phyloP scores from a whole-genome alignment of 2,113 vertebrate species.

The Aepyceros melampus region DNA sequence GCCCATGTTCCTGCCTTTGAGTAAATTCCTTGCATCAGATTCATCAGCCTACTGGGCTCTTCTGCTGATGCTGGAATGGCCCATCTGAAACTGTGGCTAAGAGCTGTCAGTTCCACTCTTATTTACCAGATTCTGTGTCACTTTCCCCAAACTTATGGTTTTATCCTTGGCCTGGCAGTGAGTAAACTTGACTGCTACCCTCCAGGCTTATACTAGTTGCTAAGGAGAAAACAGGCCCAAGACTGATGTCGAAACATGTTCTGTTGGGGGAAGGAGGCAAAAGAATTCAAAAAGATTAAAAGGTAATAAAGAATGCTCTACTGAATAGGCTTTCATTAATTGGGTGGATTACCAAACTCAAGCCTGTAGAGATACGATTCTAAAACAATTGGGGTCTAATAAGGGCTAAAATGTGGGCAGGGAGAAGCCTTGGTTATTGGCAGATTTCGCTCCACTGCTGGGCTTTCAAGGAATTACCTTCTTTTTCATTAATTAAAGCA shows the following conservation, averaged over 20 bases:
- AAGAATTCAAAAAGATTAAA: conserved; percentile 33
- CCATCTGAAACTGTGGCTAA: background rate
- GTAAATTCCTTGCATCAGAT: background rate
- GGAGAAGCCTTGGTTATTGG: background rate
- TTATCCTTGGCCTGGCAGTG: background rate
- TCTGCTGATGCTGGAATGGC: background rate
- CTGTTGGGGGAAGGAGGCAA: background rate
- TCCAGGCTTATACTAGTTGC: background rate
- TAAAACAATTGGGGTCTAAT: background rate
- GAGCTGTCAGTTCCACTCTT: background rate
- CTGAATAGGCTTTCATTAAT: conserved; percentile 37
- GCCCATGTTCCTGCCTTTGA: background rate
- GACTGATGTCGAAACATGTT: conserved; percentile 11
- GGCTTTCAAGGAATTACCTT: background rate
- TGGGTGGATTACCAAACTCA: background rate
- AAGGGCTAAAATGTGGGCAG: background rate
- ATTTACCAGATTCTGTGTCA: background rate
- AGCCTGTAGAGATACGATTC: background rate
- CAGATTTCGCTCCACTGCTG: background rate
- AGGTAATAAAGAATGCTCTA: conserved; percentile 42
- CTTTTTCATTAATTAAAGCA: background rate
- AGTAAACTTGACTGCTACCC: background rate
- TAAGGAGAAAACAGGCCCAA: background rate
- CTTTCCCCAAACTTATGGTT: background rate
- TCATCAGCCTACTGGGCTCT: background rate